Percentiles rank a stretch among this genome's conserved stretches.
Evolutionary conservation across 2,113 vertebrate species (phyloP).

Genomic region (Ammodramus savannarum): DNA sequence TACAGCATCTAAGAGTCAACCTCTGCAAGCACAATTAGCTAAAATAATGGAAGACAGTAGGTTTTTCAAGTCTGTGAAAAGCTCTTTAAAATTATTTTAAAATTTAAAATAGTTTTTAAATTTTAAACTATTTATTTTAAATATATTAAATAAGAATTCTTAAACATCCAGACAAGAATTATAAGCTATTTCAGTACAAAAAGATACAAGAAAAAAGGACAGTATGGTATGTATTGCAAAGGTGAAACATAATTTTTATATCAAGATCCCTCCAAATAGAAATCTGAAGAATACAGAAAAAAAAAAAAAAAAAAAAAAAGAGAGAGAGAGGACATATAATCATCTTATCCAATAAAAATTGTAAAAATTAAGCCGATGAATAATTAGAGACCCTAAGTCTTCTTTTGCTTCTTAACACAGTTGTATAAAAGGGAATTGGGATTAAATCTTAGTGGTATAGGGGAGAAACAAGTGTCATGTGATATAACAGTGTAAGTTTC

Average conservation of each 20-base stretch:
- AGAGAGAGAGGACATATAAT: neutral
- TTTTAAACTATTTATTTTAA: neutral
- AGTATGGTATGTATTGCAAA: neutral
- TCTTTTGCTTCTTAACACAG: neutral
- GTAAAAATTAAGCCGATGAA: neutral
- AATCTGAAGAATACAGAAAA: neutral
- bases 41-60: neutral
- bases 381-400: neutral
- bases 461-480: neutral
- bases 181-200: neutral
- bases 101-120: neutral
- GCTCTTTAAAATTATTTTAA: neutral
- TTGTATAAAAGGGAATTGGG: neutral
- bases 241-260: neutral
- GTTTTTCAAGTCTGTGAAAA: neutral
- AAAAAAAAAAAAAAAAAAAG: neutral
- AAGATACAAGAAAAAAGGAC: neutral
- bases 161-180: neutral
- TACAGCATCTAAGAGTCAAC: neutral
- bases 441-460: neutral
- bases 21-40: neutral
- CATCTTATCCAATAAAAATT: neutral
- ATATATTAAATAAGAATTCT: neutral
- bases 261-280: neutral
- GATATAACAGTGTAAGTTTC: neutral